Evolutionary conservation across 1,140 invertebrate genomes (phyloP).

Genomic region (Diachasma alloeum): DNA sequence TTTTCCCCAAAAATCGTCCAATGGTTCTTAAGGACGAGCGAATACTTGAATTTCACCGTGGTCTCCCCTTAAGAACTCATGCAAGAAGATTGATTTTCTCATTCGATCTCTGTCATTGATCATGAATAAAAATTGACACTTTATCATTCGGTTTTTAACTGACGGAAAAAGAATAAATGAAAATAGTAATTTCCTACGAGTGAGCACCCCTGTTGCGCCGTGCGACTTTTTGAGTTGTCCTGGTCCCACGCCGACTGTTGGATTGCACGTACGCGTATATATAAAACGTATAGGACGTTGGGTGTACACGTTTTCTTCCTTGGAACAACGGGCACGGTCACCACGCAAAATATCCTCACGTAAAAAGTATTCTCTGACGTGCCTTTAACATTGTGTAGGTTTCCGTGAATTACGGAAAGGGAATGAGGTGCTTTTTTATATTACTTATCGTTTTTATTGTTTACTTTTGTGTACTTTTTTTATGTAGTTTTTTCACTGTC

Average conservation of each 20-base stretch:
- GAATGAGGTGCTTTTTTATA: not conserved
- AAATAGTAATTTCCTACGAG: not conserved
- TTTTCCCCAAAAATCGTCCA: too few species aligned
- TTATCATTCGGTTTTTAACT: not conserved
- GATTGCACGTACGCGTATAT: constrained; percentile 46
- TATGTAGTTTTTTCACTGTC: too few species aligned
- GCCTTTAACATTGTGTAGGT: not conserved
- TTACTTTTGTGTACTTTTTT: not conserved
- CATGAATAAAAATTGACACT: too few species aligned
- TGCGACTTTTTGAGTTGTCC: constrained; percentile 63
- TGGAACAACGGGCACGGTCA: constrained; percentile 21
- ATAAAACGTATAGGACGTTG: constrained; percentile 33
- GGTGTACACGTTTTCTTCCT: constrained; percentile 33
- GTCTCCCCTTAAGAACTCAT: too few species aligned
- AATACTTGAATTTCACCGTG: too few species aligned
- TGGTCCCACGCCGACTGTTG: constrained; percentile 60
- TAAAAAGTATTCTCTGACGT: constrained; percentile 18
- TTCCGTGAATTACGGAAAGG: not conserved
- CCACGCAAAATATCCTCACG: constrained; percentile 26
- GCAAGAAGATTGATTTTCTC: too few species aligned
- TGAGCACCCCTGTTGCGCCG: constrained; percentile 59
- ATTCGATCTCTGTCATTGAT: too few species aligned
- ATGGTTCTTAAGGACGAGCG: too few species aligned
- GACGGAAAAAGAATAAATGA: not conserved
- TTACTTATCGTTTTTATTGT: not conserved